phyloP scores from a whole-genome alignment of 2,888 invertebrate genomes.

The Dendrolimus pini region DNA sequence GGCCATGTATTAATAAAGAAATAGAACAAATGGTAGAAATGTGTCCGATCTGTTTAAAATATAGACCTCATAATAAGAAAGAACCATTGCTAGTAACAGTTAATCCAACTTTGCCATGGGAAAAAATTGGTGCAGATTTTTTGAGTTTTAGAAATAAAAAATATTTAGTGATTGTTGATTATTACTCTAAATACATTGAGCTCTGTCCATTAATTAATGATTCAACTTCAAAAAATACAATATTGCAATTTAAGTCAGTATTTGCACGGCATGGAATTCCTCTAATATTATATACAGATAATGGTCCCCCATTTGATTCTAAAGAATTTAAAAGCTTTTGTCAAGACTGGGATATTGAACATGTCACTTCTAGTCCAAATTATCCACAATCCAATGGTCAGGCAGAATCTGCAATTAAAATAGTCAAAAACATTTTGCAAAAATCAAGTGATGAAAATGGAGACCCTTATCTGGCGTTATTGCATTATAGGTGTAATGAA shows the following conservation, averaged over 20 bases:
- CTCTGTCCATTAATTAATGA: not conserved
- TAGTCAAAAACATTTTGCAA: constrained; percentile 14
- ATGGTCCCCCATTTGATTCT: constrained; percentile 12
- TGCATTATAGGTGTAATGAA: not conserved
- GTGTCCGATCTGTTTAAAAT: too few relatives aligned
- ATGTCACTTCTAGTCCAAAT: constrained; percentile 13
- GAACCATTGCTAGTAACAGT: too few relatives aligned
- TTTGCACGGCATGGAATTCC: constrained; percentile 17
- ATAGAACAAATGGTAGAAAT: not conserved
- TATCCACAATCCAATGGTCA: constrained; percentile 15
- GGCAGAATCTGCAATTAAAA: constrained; percentile 11
- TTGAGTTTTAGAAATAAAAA: too few relatives aligned
- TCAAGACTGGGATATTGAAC: constrained; percentile 9
- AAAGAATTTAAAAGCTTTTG: constrained; percentile 10
- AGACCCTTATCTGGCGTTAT: not conserved
- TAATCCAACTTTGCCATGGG: too few relatives aligned
- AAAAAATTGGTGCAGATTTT: too few relatives aligned
- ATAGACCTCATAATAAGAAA: too few relatives aligned
- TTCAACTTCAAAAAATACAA: constrained; percentile 6
- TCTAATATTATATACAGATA: constrained; percentile 10
- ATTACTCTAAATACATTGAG: too few relatives aligned
- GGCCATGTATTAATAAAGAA: constrained; percentile 1
- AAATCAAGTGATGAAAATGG: constrained; percentile 3
- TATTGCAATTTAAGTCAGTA: constrained; percentile 12
- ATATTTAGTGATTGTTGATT: constrained; percentile 4